A percentile compares a stretch with the other conserved stretches of the same genome.
These are phyloP conservation scores for Onychomys torridus DNA, from an alignment of 2,797 vertebrate genomes.

Conservation along the genomic window DNA sequence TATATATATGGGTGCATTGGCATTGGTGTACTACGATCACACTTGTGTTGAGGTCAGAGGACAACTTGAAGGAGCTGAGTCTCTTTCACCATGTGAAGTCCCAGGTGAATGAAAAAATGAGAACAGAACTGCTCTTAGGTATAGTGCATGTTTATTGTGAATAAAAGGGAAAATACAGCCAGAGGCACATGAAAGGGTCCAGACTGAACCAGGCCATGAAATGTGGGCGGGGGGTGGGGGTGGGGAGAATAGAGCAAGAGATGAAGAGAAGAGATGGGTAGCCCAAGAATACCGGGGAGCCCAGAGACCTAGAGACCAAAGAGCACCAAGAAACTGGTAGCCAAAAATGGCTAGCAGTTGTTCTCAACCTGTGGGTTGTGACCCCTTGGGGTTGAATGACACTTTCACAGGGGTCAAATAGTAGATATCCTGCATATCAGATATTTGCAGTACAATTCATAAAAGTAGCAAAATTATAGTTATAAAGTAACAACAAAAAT, in stretches of 20 bases:
- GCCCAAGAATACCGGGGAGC: not conserved
- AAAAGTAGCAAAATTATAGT: not conserved
- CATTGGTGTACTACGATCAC: not conserved
- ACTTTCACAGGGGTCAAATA: not conserved
- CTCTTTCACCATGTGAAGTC: not conserved
- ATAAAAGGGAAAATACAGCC: not conserved
- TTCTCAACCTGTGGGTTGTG: not conserved
- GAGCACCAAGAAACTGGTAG: not conserved
- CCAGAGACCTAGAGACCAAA: not conserved
- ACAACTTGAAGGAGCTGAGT: not conserved
- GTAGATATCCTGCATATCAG: not conserved
- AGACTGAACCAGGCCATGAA: not conserved
- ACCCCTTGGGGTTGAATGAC: not conserved
- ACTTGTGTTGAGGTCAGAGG: not conserved
- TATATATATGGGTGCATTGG: not conserved
- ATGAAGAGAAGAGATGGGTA: not conserved
- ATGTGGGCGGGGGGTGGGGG: too few species aligned
- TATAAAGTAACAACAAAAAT: not conserved
- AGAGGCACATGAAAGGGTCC: not conserved
- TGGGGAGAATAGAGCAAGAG: not conserved
- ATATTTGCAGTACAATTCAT: not conserved
- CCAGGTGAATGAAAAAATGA: not conserved
- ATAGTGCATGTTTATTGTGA: not conserved
- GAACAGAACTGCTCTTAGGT: not conserved
- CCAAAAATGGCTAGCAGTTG: not conserved